Conservation (phyloP, 1,140 invertebrate species). For the Proctacanthus coquilletti region DNA sequence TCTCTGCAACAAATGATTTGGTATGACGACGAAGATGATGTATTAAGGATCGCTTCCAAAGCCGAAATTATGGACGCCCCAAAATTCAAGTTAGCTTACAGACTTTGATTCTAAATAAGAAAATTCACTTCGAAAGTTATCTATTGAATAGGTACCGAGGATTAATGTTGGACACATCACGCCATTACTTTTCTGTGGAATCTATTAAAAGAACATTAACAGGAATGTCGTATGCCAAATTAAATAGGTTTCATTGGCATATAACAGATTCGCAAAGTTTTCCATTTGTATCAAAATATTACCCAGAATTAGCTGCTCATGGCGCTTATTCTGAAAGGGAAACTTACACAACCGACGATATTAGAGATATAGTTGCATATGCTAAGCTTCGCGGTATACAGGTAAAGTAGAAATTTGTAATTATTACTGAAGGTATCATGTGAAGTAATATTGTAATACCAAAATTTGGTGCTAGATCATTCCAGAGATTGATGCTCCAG, state of each 20-base stretch:
- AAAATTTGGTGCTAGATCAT: constrained; percentile 10
- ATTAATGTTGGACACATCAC: constrained; percentile 56
- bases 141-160: constrained; percentile 38
- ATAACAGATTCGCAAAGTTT: constrained; percentile 72
- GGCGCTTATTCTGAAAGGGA: constrained; percentile 57
- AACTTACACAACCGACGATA: constrained; percentile 50
- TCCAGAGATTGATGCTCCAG: constrained; percentile 63
- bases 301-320: constrained; percentile 52
- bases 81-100: constrained; percentile 30
- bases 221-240: constrained; percentile 60
- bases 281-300: constrained; percentile 48
- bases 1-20: constrained; percentile 65
- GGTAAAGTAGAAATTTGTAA: neutral
- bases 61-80: constrained; percentile 42
- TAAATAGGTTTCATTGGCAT: constrained; percentile 80
- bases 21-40: constrained; percentile 45
- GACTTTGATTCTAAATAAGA: constrained; percentile 1
- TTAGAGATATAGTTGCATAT: constrained; percentile 46
- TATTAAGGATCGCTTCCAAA: constrained; percentile 41
- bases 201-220: constrained; percentile 56
- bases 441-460: neutral
- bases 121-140: neutral
- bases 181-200: constrained; percentile 55
- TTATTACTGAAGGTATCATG: neutral
- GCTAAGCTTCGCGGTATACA: constrained; percentile 52